Base-by-base conservation (phyloP, 2,113 vertebrate species). In the Galbula dea region DNA sequence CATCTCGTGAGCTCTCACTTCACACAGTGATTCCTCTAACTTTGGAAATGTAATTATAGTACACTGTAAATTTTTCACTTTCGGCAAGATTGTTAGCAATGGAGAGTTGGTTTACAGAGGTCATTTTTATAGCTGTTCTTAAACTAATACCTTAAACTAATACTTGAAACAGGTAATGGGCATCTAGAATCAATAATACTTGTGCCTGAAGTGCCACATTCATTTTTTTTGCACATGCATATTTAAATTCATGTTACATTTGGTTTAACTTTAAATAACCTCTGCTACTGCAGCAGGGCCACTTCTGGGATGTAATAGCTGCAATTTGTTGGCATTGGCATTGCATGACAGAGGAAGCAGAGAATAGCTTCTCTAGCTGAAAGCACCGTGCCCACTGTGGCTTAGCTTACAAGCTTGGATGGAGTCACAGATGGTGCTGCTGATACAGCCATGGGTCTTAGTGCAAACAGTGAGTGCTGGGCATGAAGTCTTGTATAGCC, bases 391-490 rank as follows among this genome's bases (percentile, higher is more conserved):
- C 63, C 83, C 73, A 55, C 52, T 2, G 1, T 48, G 57, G 39
- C 57, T 57, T 55, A n/a, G 65, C 8, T 82, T 72, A 37, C n/a
- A 22, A 52, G 84, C 58, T 95, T 84, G 41, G 62, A 61, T 72
- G 82, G 93, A 91, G 67, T 65, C 5, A 7, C 75, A 93, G 84
- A 93, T 87, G 93, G 79, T 76, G 87, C 89, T 90, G 83, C 72
- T 84, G 81, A 61, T 82, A 43, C 0, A 26, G 49, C 66, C 58
- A 4, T 36, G 58, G 78, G 58, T 88, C 75, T 83, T 76, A 20
- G 0, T 37, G 62, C 75, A 65, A 36, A 29, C 54, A 32, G 27
- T 0, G 6, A 63, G 55, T 7, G 1, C 48, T 45, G 65, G 27
- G 26, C 20, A 32, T 48, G 24, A 55, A 68, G 57, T 51, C 36